phyloP scores from a whole-genome alignment of 1,140 invertebrate species.

The Eurosta solidaginis region DNA sequence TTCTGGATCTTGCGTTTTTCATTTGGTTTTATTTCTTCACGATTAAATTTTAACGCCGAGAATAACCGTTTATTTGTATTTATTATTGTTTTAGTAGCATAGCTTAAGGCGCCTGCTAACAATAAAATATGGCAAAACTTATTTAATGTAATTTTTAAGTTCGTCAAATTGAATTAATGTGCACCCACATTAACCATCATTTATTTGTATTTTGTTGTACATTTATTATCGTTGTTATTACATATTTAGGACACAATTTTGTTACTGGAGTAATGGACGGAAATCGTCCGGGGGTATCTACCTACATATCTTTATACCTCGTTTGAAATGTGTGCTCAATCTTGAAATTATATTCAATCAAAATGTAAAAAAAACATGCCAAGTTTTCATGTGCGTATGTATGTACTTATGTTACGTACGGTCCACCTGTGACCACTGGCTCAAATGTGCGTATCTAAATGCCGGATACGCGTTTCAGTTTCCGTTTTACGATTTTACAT shows the following conservation, averaged over 20 bases:
- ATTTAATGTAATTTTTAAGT: slow-evolving; percentile 1
- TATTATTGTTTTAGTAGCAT: neutral
- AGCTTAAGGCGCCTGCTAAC: neutral
- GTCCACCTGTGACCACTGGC: neutral
- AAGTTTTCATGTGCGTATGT: neutral
- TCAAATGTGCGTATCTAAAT: neutral
- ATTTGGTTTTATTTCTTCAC: too few relatives aligned
- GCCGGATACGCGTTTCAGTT: slow-evolving; percentile 8
- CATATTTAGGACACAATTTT: slow-evolving; percentile 5
- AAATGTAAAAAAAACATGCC: too few relatives aligned
- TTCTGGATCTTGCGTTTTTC: too few relatives aligned
- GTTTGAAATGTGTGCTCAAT: neutral
- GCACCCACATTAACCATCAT: neutral
- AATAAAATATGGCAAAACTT: neutral
- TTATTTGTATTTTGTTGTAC: neutral
- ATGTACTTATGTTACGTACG: neutral
- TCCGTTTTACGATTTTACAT: neutral
- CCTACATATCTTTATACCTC: neutral
- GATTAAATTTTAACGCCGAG: neutral
- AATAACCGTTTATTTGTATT: neutral
- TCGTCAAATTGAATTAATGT: slow-evolving; percentile 16
- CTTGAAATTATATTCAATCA: neutral
- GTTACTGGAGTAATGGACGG: neutral
- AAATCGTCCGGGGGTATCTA: neutral
- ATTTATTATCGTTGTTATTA: neutral